These are phyloP conservation scores for Pangasianodon gigas DNA, from an alignment of 2,113 vertebrate species.

Conservation along the genomic window DNA sequence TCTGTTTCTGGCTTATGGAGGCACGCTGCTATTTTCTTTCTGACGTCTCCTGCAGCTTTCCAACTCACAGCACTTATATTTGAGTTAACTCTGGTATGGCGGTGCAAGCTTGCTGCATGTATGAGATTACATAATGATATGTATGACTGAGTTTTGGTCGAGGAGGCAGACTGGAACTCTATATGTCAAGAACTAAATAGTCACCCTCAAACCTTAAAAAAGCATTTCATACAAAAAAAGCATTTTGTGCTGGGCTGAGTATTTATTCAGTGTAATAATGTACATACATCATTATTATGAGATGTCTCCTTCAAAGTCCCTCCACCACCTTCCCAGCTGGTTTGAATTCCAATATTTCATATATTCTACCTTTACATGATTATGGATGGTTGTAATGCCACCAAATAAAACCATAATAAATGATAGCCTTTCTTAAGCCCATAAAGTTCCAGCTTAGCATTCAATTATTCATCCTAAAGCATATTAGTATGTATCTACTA, in stretches of 20 bases:
- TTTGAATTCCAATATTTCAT: background rate
- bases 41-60: background rate
- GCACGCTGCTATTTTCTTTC: background rate
- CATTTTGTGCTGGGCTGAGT: background rate
- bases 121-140: slow-evolving; percentile 1
- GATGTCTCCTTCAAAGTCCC: background rate
- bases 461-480: background rate
- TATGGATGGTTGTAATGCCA: background rate
- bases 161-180: background rate
- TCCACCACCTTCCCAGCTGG: background rate
- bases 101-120: background rate
- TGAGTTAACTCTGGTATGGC: background rate
- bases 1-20: background rate
- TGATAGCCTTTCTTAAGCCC: background rate
- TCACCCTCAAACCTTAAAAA: background rate
- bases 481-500: background rate
- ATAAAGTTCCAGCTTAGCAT: background rate
- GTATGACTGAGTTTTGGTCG: background rate
- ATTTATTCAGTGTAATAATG: background rate
- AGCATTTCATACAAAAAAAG: background rate
- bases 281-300: background rate
- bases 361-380: background rate
- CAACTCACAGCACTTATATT: slow-evolving; percentile 7
- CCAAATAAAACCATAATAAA: background rate
- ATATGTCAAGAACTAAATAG: background rate